These are phyloP conservation scores for Nemotelus nigrinus DNA, from an alignment of 2,888 invertebrate genomes.

Conservation along the genomic window DNA sequence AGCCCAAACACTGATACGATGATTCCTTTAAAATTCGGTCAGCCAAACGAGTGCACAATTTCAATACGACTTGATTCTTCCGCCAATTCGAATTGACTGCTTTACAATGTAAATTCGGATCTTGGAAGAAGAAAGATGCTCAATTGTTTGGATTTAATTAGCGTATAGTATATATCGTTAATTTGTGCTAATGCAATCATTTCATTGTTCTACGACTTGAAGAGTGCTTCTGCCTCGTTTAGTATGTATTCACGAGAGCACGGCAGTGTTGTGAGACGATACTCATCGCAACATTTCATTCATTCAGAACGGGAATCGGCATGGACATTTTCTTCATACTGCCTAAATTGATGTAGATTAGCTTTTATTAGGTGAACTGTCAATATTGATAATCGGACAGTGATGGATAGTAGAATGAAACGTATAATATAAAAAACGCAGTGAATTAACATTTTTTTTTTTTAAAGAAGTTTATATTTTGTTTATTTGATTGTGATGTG, in stretches of 20 bases:
- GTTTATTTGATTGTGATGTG: background rate
- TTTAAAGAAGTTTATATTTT: background rate
- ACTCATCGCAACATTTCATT: background rate
- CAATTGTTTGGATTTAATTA: slow-evolving; percentile 42
- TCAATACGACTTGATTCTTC: slow-evolving; percentile 11
- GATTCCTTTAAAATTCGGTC: too few species aligned
- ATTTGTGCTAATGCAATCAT: slow-evolving; percentile 41
- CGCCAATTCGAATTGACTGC: slow-evolving; percentile 32
- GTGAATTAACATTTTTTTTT: background rate
- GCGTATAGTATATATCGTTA: slow-evolving; percentile 33
- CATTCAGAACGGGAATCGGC: slow-evolving; percentile 4
- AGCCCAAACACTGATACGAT: too few species aligned
- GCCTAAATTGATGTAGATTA: slow-evolving; percentile 1
- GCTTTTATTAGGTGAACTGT: slow-evolving; percentile 25
- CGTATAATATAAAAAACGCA: too few species aligned
- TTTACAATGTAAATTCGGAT: slow-evolving; percentile 33
- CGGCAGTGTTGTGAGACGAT: slow-evolving; percentile 13
- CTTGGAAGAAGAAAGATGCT: slow-evolving; percentile 32
- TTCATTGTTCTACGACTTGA: slow-evolving; percentile 31
- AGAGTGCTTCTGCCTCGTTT: slow-evolving; percentile 1
- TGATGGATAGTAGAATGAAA: slow-evolving; percentile 1
- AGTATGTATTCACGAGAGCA: slow-evolving; percentile 13
- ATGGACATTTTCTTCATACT: background rate
- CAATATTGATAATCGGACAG: slow-evolving; percentile 19
- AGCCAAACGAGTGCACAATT: background rate